A percentile compares a stretch with the other conserved stretches of the same genome.
phyloP scores from a whole-genome alignment of 2,888 invertebrate genomes.

The Mesochorus sp. region DNA sequence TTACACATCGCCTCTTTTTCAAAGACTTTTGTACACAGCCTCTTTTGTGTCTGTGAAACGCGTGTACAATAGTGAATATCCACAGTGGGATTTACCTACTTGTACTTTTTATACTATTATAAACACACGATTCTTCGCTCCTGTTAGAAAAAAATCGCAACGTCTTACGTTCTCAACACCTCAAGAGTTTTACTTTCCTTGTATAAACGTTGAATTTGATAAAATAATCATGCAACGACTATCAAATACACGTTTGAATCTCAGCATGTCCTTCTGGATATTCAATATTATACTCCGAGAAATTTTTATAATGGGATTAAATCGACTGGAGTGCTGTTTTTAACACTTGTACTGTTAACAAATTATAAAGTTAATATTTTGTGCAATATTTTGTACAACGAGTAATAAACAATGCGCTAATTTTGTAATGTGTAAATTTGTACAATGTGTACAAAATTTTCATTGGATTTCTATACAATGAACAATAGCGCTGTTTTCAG shows the following conservation, averaged over 20 bases:
- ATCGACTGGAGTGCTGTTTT: too few relatives aligned
- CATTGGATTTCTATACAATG: neutral
- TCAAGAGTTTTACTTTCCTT: conserved; percentile 58
- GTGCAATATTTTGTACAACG: too few relatives aligned
- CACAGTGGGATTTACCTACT: neutral
- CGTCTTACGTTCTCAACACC: conserved; percentile 55
- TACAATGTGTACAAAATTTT: neutral
- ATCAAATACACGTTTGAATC: too few relatives aligned
- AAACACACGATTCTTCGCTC: conserved; percentile 35
- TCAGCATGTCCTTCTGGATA: too few relatives aligned
- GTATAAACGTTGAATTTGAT: conserved; percentile 42
- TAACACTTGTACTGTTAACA: too few relatives aligned
- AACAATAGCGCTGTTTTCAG: too few relatives aligned
- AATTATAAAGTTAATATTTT: too few relatives aligned
- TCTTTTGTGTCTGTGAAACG: conserved; percentile 24
- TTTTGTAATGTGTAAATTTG: too few relatives aligned
- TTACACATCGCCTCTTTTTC: conserved; percentile 60
- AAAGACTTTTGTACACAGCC: conserved; percentile 13
- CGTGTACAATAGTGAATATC: neutral
- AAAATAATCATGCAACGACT: conserved; percentile 4
- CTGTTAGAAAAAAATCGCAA: conserved; percentile 62
- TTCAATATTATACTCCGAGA: too few relatives aligned
- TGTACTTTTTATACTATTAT: conserved; percentile 2
- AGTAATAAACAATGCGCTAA: too few relatives aligned
- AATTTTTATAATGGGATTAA: too few relatives aligned